Percentiles rank a stretch among this genome's conserved stretches.
Evolutionary conservation across 2,888 invertebrate genomes (phyloP).

Genomic region (Mythimna vitellina): DNA sequence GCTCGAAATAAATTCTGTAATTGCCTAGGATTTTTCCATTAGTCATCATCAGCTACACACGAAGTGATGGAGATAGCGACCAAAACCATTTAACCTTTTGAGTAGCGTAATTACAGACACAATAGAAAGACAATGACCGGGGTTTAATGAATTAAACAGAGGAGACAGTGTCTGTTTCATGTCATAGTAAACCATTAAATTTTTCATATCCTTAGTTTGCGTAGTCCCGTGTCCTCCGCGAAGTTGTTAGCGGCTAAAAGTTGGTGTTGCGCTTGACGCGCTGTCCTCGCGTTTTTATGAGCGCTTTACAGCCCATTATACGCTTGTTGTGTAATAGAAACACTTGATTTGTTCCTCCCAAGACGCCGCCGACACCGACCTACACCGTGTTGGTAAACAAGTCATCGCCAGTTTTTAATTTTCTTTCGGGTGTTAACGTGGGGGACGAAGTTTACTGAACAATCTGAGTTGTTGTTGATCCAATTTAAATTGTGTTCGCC

Average conservation of each 20-base stretch:
- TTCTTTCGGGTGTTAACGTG: constrained; percentile 53
- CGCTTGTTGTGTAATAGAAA: constrained; percentile 68
- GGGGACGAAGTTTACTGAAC: constrained; percentile 34
- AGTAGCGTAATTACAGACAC: too few species aligned
- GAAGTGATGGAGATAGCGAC: not conserved
- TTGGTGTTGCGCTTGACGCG: constrained; percentile 60
- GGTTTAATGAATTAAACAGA: too few species aligned
- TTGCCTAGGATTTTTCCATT: not conserved
- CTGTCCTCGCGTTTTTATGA: constrained; percentile 66
- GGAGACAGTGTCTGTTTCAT: not conserved
- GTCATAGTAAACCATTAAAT: not conserved
- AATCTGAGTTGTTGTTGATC: constrained; percentile 41
- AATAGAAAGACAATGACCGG: too few species aligned
- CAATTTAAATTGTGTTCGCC: constrained; percentile 48
- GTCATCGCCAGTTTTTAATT: constrained; percentile 65
- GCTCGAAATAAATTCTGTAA: too few species aligned
- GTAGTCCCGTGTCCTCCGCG: constrained; percentile 13
- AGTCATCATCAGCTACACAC: not conserved
- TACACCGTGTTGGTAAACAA: constrained; percentile 66
- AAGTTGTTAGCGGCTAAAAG: constrained; percentile 62
- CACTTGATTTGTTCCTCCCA: constrained; percentile 65
- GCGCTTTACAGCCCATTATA: constrained; percentile 70
- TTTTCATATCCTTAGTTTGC: constrained; percentile 45
- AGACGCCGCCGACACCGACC: constrained; percentile 27
- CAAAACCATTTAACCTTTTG: too few species aligned